Base-by-base conservation (phyloP, 2,888 invertebrate species). In the Coleophora flavipennella region DNA sequence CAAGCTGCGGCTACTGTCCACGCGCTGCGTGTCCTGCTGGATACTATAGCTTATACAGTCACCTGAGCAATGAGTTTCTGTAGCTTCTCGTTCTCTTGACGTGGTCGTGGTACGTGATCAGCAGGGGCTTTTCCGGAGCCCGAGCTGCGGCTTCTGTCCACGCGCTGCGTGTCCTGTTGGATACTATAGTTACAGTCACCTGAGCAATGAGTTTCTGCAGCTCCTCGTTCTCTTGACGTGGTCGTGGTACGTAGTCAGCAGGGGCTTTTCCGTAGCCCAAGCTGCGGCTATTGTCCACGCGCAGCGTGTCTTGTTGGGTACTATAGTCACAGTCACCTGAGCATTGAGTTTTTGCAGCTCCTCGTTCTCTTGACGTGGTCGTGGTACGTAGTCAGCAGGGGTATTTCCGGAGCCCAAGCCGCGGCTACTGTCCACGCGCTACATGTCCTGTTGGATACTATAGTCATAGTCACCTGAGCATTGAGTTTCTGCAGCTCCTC, bases 301-400 rank as follows among this genome's bases (percentile, higher is more conserved):
- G 92, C 77, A 95, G 95, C 61, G 90, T 91, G 2, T 95, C 95
- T 79, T 96, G 94, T 48, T 93, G 88, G 57, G 95, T 91, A 44
- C n/a, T n/a, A n/a, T n/a, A n/a, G n/a, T n/a, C n/a, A n/a, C n/a
- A n/a, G n/a, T n/a, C 96, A 93, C 79, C 96, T 96, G 67, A 96
- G 93, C 50, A 96, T n/a, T n/a, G n/a, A 97, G 91, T 81, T 93
- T 92, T 85, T 97, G 96, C 48, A 99, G 87, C 64, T 98, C 96
- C 67, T 97, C 97, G 76, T 99, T 99, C 84, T 99, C 99, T 46
- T 90, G n/a, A n/a, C n/a, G n/a, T n/a, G n/a, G n/a, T n/a, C n/a
- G n/a, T n/a, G n/a, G n/a, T n/a, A n/a, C n/a, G n/a, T n/a, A n/a
- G n/a, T n/a, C n/a, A n/a, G n/a, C n/a, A n/a, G n/a, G n/a, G n/a